These are phyloP conservation scores for Aleiodes sp. DNA, from an alignment of 1,140 invertebrate species.

Conservation along the genomic window DNA sequence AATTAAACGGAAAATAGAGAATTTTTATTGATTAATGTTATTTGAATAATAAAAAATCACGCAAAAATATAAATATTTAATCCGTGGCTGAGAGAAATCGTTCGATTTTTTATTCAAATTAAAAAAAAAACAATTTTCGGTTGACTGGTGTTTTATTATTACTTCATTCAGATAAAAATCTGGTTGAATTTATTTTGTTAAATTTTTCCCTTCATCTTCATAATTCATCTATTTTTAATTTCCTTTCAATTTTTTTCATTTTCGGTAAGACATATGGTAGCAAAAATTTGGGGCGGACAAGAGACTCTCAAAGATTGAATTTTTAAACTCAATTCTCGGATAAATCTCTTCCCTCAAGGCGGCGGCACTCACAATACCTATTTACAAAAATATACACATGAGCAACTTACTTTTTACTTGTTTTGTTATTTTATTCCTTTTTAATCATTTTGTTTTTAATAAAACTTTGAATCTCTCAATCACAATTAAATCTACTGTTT, in stretches of 20 bases:
- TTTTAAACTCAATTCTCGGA: slow-evolving; percentile 20
- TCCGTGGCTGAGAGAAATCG: slow-evolving; percentile 19
- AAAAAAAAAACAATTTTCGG: slow-evolving; percentile 24
- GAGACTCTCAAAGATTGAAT: slow-evolving; percentile 19
- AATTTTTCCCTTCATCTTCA: not conserved
- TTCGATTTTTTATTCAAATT: not conserved
- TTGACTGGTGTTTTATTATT: slow-evolving; percentile 32
- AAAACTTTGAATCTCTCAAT: slow-evolving; percentile 34
- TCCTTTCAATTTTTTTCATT: slow-evolving; percentile 33
- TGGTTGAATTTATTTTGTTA: slow-evolving; percentile 25
- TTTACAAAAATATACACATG: slow-evolving; percentile 68
- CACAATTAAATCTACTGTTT: slow-evolving; percentile 42
- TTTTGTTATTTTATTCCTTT: slow-evolving; percentile 29
- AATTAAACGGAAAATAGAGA: no score
- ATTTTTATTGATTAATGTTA: no score
- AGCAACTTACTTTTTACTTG: slow-evolving; percentile 58
- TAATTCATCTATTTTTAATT: not conserved
- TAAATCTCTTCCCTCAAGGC: slow-evolving; percentile 54
- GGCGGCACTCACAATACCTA: slow-evolving; percentile 63
- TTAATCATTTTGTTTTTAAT: slow-evolving; percentile 1
- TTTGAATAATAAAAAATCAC: slow-evolving; percentile 11
- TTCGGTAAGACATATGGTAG: slow-evolving; percentile 57
- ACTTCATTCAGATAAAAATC: slow-evolving; percentile 40
- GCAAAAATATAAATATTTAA: slow-evolving; percentile 25
- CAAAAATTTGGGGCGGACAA: slow-evolving; percentile 56